These are phyloP conservation scores for Piprites chloris DNA, from an alignment of 2,113 vertebrate genomes.

Conservation along the genomic window DNA sequence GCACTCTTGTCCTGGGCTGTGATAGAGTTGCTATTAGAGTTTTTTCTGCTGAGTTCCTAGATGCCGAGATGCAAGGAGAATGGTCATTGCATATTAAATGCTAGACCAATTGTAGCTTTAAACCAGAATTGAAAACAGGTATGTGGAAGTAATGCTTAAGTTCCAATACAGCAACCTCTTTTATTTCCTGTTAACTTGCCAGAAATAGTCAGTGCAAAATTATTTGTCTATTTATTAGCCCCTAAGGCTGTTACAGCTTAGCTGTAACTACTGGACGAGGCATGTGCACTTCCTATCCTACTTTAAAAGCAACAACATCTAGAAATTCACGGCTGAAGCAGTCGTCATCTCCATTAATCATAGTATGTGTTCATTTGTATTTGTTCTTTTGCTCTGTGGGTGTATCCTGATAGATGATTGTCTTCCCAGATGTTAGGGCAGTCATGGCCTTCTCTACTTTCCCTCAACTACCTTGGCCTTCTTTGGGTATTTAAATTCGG, in stretches of 20 bases:
- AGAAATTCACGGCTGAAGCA: background rate
- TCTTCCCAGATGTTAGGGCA: background rate
- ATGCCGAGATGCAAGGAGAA: background rate
- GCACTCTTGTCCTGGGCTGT: background rate
- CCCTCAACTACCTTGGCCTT: background rate
- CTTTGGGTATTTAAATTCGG: background rate
- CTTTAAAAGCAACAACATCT: background rate
- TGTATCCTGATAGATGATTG: background rate
- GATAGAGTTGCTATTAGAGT: background rate
- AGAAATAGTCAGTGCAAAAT: background rate
- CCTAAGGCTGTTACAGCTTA: background rate
- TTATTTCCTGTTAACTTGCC: background rate
- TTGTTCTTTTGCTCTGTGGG: background rate
- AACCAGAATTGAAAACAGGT: background rate
- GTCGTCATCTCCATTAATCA: background rate
- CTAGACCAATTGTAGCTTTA: background rate
- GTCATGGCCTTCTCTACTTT: background rate
- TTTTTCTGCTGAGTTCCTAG: background rate
- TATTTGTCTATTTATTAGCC: background rate
- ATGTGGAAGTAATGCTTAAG: background rate
- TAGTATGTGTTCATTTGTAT: rapidly evolving
- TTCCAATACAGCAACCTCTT: background rate
- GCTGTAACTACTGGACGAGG: background rate
- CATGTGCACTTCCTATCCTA: background rate
- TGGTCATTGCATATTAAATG: background rate